A percentile compares a stretch with the other conserved stretches of the same genome.
Evolutionary conservation across 2,888 invertebrate genomes (phyloP).

Genomic region (Lasioglossum malachurum): DNA sequence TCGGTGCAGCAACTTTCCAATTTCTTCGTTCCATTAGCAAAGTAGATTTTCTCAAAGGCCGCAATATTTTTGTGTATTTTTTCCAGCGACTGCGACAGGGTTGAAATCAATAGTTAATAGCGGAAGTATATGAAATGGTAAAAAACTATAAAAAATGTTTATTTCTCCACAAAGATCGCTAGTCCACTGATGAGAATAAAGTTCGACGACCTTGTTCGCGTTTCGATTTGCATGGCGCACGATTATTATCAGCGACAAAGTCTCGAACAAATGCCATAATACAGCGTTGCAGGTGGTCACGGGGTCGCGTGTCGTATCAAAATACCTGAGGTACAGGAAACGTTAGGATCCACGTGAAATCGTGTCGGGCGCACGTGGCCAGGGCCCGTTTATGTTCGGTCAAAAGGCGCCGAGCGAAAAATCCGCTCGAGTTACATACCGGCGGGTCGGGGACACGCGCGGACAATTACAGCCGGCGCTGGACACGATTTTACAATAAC

Average conservation of each 20-base stretch:
- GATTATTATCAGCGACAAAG: conserved; percentile 47
- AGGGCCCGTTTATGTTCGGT: background rate
- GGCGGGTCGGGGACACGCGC: conserved; percentile 49
- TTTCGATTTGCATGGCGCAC: conserved; percentile 33
- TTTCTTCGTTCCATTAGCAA: no score
- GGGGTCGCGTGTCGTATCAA: background rate
- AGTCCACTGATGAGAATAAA: background rate
- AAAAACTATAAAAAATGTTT: no score
- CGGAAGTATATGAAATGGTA: no score
- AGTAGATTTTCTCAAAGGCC: no score
- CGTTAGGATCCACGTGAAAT: conserved; percentile 31
- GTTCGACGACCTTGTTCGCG: background rate
- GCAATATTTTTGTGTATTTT: no score
- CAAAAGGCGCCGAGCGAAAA: conserved; percentile 40
- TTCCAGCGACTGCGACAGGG: no score
- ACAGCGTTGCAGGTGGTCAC: background rate
- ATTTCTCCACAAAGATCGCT: no score
- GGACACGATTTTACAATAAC: conserved; percentile 71
- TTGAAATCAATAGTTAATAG: no score
- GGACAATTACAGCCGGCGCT: conserved; percentile 60
- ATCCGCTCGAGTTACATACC: conserved; percentile 18
- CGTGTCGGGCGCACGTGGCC: conserved; percentile 42
- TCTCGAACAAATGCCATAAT: conserved; percentile 43
- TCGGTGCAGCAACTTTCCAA: no score
- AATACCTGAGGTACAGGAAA: background rate